These are phyloP conservation scores for Masnerella sp. DNA, from an alignment of 2,888 invertebrate genomes.

Conservation along the genomic window DNA sequence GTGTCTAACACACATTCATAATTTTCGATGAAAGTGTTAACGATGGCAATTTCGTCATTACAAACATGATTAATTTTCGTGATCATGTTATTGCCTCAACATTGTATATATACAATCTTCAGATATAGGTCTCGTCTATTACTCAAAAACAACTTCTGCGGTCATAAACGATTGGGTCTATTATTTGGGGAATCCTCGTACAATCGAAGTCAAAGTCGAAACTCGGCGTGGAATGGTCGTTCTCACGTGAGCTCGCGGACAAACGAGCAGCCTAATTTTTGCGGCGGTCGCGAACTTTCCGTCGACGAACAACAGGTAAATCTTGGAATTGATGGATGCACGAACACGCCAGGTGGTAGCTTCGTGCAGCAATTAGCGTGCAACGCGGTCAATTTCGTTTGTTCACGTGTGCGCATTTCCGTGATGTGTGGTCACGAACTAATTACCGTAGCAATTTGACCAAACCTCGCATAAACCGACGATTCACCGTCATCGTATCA, in stretches of 20 bases:
- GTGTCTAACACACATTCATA: too few species aligned
- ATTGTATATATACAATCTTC: too few species aligned
- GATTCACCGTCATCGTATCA: slow-evolving; percentile 60
- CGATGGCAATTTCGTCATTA: too few species aligned
- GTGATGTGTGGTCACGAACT: slow-evolving; percentile 59
- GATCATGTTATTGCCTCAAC: too few species aligned
- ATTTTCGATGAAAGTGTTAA: too few species aligned
- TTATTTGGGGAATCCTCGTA: too few species aligned
- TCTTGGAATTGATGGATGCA: slow-evolving; percentile 41
- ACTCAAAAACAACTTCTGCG: too few species aligned
- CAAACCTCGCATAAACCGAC: slow-evolving; percentile 57
- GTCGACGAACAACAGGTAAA: slow-evolving; percentile 40
- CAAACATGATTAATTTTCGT: too few species aligned
- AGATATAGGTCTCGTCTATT: too few species aligned
- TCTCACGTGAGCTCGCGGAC: slow-evolving; percentile 7
- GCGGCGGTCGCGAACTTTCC: slow-evolving; percentile 11
- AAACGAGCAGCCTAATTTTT: slow-evolving; percentile 40
- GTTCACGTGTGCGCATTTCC: slow-evolving; percentile 53
- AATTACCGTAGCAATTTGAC: slow-evolving; percentile 61
- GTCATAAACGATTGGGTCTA: slow-evolving; percentile 1
- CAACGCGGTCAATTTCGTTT: slow-evolving; percentile 54
- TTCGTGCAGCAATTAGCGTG: slow-evolving; percentile 55
- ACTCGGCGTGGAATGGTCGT: background rate
- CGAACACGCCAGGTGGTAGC: slow-evolving; percentile 36
- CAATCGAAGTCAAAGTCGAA: too few species aligned